Percentiles rank a stretch among this genome's conserved stretches.
Evolutionary conservation across 2,113 vertebrate genomes (phyloP).

Genomic region (Limnothrissa miodon): DNA sequence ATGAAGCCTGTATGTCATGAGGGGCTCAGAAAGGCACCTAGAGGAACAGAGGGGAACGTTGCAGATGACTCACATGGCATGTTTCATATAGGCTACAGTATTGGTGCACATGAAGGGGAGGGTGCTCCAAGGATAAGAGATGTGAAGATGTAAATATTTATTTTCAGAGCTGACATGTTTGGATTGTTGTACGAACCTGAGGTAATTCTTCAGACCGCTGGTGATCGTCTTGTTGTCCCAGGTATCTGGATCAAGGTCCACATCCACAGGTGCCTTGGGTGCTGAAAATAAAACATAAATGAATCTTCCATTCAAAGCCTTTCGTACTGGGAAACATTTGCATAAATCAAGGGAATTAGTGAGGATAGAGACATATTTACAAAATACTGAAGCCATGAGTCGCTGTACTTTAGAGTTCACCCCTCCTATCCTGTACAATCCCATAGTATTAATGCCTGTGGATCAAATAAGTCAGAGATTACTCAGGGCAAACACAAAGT

Average conservation of each 20-base stretch:
- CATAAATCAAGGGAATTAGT: neutral
- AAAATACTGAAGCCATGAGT: constrained; percentile 90
- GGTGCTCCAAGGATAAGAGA: neutral
- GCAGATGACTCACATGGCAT: neutral
- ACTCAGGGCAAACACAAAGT: constrained; percentile 10
- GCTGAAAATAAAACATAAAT: constrained; percentile 61
- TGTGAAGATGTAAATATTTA: neutral
- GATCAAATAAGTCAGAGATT: neutral
- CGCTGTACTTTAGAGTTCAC: constrained; percentile 98
- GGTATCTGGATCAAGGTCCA: constrained; percentile 89
- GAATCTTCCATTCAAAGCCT: neutral
- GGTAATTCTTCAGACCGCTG: constrained; percentile 97
- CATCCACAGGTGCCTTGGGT: constrained; percentile 84
- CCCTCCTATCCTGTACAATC: constrained; percentile 94
- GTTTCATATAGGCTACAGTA: neutral
- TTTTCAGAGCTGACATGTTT: neutral
- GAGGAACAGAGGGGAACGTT: constrained; percentile 28
- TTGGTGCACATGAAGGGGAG: neutral
- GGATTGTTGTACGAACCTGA: constrained; percentile 76
- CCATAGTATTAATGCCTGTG: constrained; percentile 87
- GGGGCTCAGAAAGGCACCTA: constrained; percentile 92
- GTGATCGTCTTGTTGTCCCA: constrained; percentile 99
- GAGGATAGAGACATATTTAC: constrained; percentile 66
- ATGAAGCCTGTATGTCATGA: constrained; percentile 95
- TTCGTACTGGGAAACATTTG: neutral